Conservation (phyloP, 2,888 invertebrate genomes). For the Plebejus melissa region DNA sequence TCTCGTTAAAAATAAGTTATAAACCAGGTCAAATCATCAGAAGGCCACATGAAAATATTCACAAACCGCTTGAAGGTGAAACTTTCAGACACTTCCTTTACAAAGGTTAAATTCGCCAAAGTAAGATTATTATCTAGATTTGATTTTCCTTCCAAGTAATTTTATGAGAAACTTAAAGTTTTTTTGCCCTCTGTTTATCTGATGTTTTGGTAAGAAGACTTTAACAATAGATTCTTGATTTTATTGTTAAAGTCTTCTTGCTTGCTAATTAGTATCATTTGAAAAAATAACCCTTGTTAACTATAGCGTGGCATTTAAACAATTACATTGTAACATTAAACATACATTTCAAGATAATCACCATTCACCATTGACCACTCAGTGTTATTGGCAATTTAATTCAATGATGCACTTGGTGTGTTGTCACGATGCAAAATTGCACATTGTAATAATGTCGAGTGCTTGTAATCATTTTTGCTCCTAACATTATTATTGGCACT, state of each 20-base stretch:
- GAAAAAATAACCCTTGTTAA: neutral
- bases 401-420: neutral
- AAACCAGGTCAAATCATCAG: conserved; percentile 18
- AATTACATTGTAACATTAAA: neutral
- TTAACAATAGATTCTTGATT: no score
- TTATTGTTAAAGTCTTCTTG: no score
- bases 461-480: neutral
- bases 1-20: conserved; percentile 15
- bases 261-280: neutral
- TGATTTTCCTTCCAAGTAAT: neutral
- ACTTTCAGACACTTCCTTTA: conserved; percentile 5
- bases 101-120: neutral
- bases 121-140: neutral
- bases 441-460: neutral
- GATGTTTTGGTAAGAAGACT: no score
- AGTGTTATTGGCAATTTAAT: neutral
- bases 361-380: neutral
- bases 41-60: neutral
- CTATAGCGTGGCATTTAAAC: neutral
- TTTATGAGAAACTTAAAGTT: no score
- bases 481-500: neutral
- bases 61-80: neutral
- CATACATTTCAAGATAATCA: neutral
- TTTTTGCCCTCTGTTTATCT: no score
- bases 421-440: neutral